A percentile compares a stretch with the other conserved stretches of the same genome.
Evolutionary conservation across 2,113 vertebrate genomes (phyloP).

Genomic region (Pungitius pungitius): DNA sequence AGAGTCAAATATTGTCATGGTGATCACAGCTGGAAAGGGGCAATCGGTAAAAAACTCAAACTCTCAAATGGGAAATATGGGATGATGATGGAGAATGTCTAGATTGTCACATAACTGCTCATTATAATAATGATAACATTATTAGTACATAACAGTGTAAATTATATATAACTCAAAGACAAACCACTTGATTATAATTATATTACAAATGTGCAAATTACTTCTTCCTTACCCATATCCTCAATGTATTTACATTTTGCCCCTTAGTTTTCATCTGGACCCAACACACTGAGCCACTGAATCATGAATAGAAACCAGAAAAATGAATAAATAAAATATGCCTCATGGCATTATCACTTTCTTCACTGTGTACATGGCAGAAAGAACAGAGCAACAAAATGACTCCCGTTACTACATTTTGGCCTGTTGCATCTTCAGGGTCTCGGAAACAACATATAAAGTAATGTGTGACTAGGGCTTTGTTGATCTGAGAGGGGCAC

Average conservation of each 20-base stretch:
- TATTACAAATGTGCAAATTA: too few species aligned
- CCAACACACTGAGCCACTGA: slow-evolving; percentile 63
- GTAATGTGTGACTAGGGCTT: slow-evolving; percentile 56
- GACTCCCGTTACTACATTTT: slow-evolving; percentile 58
- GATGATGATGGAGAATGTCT: neutral
- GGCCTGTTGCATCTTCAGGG: slow-evolving; percentile 46
- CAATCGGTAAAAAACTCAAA: neutral
- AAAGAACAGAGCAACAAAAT: slow-evolving; percentile 42
- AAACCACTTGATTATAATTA: neutral
- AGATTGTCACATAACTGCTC: neutral
- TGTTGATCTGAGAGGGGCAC: slow-evolving; percentile 61
- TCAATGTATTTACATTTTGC: slow-evolving; percentile 63
- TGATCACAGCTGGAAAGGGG: neutral
- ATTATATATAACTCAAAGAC: neutral
- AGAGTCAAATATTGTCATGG: neutral
- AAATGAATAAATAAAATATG: slow-evolving; percentile 78
- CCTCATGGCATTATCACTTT: slow-evolving; percentile 65
- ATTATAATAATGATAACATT: neutral
- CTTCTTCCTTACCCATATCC: slow-evolving; percentile 28
- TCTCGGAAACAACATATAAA: slow-evolving; percentile 52
- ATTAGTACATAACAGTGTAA: neutral
- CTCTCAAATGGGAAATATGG: neutral
- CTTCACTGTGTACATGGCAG: slow-evolving; percentile 58
- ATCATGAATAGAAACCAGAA: slow-evolving; percentile 73
- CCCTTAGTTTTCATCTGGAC: slow-evolving; percentile 64